phyloP scores from a whole-genome alignment of 1,140 invertebrate genomes.

The Melitaea cinxia region DNA sequence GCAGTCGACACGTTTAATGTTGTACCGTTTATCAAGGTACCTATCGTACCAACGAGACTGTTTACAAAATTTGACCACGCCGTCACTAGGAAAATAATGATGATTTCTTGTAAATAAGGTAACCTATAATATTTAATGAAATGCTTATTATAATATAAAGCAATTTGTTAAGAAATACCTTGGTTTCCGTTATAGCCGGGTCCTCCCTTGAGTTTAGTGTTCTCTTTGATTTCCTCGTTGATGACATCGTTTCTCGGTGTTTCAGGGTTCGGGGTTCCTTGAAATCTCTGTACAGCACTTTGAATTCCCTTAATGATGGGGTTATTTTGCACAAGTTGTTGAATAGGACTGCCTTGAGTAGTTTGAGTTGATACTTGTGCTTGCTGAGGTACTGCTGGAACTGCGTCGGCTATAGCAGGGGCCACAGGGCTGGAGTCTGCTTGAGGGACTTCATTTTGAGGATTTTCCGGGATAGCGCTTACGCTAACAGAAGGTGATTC shows the following conservation, averaged over 20 bases:
- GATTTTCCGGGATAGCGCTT: neutral
- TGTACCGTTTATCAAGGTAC: slow-evolving; percentile 61
- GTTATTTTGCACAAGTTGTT: slow-evolving; percentile 62
- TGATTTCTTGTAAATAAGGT: neutral
- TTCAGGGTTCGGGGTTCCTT: slow-evolving; percentile 49
- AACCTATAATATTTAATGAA: neutral
- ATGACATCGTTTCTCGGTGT: slow-evolving; percentile 50
- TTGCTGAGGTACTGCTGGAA: slow-evolving; percentile 11
- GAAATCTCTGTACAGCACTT: slow-evolving; percentile 56
- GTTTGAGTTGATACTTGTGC: slow-evolving; percentile 9
- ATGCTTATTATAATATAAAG: neutral
- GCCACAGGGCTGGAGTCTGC: slow-evolving; percentile 9
- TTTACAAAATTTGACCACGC: slow-evolving; percentile 65
- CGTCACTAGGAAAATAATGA: slow-evolving; percentile 45
- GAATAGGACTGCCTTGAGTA: slow-evolving; percentile 49
- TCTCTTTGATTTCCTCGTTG: slow-evolving; percentile 29
- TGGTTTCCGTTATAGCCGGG: slow-evolving; percentile 15
- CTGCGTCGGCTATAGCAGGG: slow-evolving; percentile 9
- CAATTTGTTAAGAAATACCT: slow-evolving; percentile 13
- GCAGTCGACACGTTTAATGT: slow-evolving; percentile 52
- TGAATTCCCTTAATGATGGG: slow-evolving; percentile 62
- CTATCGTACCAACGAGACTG: slow-evolving; percentile 65
- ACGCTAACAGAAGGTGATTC: neutral
- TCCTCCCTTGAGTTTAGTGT: slow-evolving; percentile 26
- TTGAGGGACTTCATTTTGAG: slow-evolving; percentile 5